phyloP scores from a whole-genome alignment of 2,888 invertebrate species.

The Trachelus iudaicus region DNA sequence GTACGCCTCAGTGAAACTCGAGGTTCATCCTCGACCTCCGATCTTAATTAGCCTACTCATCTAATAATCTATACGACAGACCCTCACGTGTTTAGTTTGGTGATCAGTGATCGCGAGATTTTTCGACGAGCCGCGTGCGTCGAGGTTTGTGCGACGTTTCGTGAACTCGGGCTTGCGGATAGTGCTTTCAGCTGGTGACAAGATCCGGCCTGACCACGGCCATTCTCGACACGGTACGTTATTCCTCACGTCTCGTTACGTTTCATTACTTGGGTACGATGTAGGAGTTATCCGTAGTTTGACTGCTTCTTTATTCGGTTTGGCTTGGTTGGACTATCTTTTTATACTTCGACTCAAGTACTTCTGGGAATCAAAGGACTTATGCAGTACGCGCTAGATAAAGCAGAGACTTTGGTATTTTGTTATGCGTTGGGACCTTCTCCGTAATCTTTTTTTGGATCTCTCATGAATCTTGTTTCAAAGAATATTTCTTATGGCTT shows the following conservation, averaged over 20 bases:
- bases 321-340: too few relatives aligned
- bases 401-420: too few relatives aligned
- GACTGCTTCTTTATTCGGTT: too few relatives aligned
- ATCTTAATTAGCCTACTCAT: background rate
- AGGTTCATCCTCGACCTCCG: slow-evolving; percentile 1
- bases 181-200: slow-evolving; percentile 61
- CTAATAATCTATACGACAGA: background rate
- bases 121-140: background rate
- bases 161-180: slow-evolving; percentile 39
- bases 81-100: background rate
- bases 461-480: too few relatives aligned
- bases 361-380: too few relatives aligned
- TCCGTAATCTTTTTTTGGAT: too few relatives aligned
- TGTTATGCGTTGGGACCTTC: too few relatives aligned
- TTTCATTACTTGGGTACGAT: too few relatives aligned
- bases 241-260: background rate
- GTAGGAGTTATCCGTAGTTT: too few relatives aligned
- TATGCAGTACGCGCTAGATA: too few relatives aligned
- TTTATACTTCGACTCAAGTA: too few relatives aligned
- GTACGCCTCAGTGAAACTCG: slow-evolving; percentile 1
- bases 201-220: slow-evolving; percentile 66
- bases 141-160: background rate
- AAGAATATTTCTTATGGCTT: too few relatives aligned
- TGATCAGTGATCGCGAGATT: background rate
- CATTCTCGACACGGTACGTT: slow-evolving; percentile 66